Conservation (phyloP, 2,113 vertebrate species). For the Notarius quadriscutis region DNA sequence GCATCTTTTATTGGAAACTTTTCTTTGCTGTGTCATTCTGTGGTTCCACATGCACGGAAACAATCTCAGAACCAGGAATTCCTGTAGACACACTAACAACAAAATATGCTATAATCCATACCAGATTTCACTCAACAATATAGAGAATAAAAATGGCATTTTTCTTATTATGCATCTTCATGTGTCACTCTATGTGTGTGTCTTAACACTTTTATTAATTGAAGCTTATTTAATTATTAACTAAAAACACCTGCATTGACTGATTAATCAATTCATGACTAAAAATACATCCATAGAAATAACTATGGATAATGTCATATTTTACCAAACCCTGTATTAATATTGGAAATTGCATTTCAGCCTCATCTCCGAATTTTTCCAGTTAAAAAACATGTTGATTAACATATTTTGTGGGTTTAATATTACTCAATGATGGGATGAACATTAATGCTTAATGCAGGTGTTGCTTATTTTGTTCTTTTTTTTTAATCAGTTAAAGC, state of each 20-base stretch:
- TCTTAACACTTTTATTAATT: neutral
- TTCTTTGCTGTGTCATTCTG: conserved; percentile 70
- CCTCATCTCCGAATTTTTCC: neutral
- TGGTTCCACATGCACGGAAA: conserved; percentile 36
- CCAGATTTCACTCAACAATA: neutral
- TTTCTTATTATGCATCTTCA: neutral
- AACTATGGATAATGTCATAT: neutral
- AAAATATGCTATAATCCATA: neutral
- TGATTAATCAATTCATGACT: neutral
- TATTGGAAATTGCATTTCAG: neutral
- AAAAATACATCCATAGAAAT: neutral
- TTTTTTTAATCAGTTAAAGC: neutral
- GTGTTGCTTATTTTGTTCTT: neutral
- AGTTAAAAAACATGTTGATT: neutral
- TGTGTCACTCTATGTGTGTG: neutral
- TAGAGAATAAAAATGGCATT: neutral
- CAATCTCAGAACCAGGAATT: neutral
- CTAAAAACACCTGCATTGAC: neutral
- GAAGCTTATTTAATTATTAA: neutral
- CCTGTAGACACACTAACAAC: neutral
- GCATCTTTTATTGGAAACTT: conserved; percentile 36
- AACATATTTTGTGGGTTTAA: neutral
- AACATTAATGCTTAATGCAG: neutral
- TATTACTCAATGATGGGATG: neutral
- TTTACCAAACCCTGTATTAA: neutral